Evolutionary conservation across 2,888 invertebrate species (phyloP).

Genomic region (Aphidoletes aphidimyza): DNA sequence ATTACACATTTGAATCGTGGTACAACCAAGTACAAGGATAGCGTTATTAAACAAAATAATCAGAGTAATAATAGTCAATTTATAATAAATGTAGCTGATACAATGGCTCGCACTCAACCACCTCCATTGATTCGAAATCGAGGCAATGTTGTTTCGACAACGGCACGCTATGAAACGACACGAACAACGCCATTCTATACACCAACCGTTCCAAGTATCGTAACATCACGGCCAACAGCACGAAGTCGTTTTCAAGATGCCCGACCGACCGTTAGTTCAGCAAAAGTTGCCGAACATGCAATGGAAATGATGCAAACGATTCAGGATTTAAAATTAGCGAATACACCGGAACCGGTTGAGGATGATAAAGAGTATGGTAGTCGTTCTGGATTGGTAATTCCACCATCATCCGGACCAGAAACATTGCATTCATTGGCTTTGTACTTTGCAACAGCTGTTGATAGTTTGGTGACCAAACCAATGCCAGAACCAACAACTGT

Average conservation of each 20-base stretch:
- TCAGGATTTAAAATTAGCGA: constrained; percentile 70
- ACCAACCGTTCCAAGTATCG: constrained; percentile 63
- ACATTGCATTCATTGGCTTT: constrained; percentile 81
- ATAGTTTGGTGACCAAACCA: constrained; percentile 68
- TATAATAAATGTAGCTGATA: not conserved
- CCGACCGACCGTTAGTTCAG: constrained; percentile 58
- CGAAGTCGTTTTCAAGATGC: constrained; percentile 56
- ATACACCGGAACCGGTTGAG: constrained; percentile 66
- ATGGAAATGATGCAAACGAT: constrained; percentile 77
- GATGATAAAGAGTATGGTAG: constrained; percentile 65
- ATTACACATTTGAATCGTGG: constrained; percentile 42
- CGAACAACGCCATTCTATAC: constrained; percentile 65
- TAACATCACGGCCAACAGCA: constrained; percentile 56
- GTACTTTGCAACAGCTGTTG: constrained; percentile 80
- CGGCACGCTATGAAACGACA: constrained; percentile 63
- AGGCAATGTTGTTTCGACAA: constrained; percentile 62
- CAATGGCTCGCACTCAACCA: constrained; percentile 59
- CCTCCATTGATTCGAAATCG: constrained; percentile 57
- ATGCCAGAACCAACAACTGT: constrained; percentile 60
- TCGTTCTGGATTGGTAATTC: constrained; percentile 73
- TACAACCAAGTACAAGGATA: constrained; percentile 24
- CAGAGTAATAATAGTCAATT: not conserved
- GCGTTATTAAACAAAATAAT: not conserved
- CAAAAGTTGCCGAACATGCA: constrained; percentile 73
- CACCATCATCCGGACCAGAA: constrained; percentile 80